These are phyloP conservation scores for Saturnia japonica DNA, from an alignment of 2,888 invertebrate genomes.

Conservation along the genomic window DNA sequence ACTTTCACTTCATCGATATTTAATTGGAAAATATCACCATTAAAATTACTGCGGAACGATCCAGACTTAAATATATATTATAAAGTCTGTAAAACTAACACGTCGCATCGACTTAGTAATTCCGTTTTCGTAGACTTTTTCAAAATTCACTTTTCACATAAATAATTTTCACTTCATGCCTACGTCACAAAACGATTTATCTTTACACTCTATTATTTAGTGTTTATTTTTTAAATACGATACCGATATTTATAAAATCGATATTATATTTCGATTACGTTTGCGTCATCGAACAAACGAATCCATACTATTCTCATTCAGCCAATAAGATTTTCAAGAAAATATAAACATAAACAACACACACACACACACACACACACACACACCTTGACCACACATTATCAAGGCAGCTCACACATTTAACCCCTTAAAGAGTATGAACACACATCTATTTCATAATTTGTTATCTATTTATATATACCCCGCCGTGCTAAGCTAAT, in stretches of 20 bases:
- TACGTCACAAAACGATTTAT: background rate
- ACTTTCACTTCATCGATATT: background rate
- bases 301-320: background rate
- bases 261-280: background rate
- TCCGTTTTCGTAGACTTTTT: background rate
- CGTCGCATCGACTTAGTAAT: background rate
- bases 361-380: too few relatives aligned
- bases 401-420: background rate
- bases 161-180: background rate
- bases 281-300: background rate
- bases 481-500: slow-evolving; percentile 63
- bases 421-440: background rate
- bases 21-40: background rate
- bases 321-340: background rate
- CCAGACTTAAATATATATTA: background rate
- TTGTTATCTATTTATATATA: slow-evolving; percentile 26
- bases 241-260: background rate
- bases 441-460: slow-evolving; percentile 31
- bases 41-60: background rate
- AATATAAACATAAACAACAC: too few relatives aligned
- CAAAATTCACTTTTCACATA: background rate
- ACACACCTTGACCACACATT: background rate
- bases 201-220: background rate
- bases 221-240: background rate
- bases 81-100: background rate